Conservation (phyloP, 2,797 vertebrate species). For the Sternotherus odoratus region DNA sequence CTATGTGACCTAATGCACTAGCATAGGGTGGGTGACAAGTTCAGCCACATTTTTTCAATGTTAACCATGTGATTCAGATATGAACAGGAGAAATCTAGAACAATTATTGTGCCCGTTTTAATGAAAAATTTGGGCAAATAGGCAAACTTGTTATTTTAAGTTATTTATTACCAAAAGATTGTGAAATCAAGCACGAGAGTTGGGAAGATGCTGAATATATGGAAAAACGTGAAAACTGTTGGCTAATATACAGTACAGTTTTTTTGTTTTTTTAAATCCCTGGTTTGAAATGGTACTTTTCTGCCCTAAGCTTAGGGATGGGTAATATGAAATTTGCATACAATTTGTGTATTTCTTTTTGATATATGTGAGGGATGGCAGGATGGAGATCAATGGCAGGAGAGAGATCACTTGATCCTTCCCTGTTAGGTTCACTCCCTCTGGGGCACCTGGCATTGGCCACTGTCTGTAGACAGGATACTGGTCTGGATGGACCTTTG, state of each 20-base stretch:
- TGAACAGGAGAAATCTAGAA: neutral
- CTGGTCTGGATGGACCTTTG: no score
- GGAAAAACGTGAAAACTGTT: neutral
- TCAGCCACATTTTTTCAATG: neutral
- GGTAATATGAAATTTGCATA: neutral
- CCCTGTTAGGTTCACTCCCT: no score
- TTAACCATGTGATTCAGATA: neutral
- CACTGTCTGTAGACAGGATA: no score
- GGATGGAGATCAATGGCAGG: no score
- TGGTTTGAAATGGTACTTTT: neutral
- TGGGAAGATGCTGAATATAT: neutral
- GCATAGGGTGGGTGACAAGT: neutral
- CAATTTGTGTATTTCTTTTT: neutral
- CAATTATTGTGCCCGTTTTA: conserved; percentile 43
- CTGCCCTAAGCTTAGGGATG: neutral
- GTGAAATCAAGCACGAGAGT: rapidly evolving
- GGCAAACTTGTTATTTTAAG: neutral
- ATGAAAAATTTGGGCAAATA: neutral
- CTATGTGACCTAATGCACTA: neutral
- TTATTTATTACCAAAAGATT: neutral
- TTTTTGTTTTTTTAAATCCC: neutral
- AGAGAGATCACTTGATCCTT: no score
- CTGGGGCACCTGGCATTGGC: no score
- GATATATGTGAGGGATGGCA: neutral
- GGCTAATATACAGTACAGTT: neutral